Evolutionary conservation across 2,797 vertebrate genomes (phyloP), one percentile per base, ranked within the genome.

Genomic region (Chromis chromis): DNA sequence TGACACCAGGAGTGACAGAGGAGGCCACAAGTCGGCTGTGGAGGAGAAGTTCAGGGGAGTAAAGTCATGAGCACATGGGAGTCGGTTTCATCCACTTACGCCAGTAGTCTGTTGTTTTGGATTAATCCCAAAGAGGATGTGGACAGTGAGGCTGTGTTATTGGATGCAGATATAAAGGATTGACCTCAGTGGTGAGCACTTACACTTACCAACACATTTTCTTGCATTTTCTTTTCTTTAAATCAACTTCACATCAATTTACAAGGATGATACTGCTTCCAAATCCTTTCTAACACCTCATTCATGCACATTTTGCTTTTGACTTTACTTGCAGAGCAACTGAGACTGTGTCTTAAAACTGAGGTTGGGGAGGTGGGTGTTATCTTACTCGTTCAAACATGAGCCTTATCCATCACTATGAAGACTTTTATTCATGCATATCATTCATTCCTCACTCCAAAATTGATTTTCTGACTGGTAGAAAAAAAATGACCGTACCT

Each of bases 1-100:
- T 85, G 91, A 90, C 93, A 93, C 54, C 62, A 60, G 66, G 31
- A 70, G 78, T 86, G 84, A 86, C 83, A 79, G 86, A 78, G 70
- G 79, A 86, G 80, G 83, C 79, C 79, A 33, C 28, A 39, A 76
- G 66, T 81, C 73, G 86, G 77, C 79, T 78, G 31, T 75, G 70
- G 46, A 70, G 59, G 59, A 82, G 75, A 79, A 66, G 77, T 82
- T 74, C 83, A 80, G 65, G 66, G 69, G 50, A 83, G 59, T 65
- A 70, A 66, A 83, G 80, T 80, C 64, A 66, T 4, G 58, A 84
- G 44, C 81, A 81, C 60, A 79, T 71, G 66, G 59, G 66, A 63
- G 61, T 64, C 28, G 50, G 53, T 64, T 60, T 16, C 48, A 59
- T n/a, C 49, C 54, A 54, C 44, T 59, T 24, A 17, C 42, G 67